Conservation (phyloP, 2,113 vertebrate species). For the Galemys pyrenaicus region DNA sequence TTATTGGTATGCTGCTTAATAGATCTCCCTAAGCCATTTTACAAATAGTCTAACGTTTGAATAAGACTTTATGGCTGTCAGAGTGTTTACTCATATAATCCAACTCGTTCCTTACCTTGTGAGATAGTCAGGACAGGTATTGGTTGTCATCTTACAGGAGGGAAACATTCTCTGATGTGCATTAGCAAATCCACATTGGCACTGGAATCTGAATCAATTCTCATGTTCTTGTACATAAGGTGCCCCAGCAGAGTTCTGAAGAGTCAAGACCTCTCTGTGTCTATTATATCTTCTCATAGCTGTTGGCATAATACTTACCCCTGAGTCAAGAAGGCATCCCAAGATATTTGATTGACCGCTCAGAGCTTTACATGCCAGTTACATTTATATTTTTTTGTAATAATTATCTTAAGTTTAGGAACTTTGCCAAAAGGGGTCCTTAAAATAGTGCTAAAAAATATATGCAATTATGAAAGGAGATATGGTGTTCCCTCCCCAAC, state of each 20-base stretch:
- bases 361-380: background rate
- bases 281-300: rapidly evolving
- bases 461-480: background rate
- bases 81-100: constrained; percentile 26
- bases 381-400: background rate
- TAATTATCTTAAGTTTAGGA: background rate
- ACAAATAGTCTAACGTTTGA: constrained; percentile 14
- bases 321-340: background rate
- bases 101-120: constrained; percentile 15
- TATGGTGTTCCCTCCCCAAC: rapidly evolving
- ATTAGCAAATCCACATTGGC: rapidly evolving
- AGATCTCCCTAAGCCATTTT: constrained; percentile 28
- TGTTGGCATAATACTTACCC: background rate
- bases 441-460: background rate
- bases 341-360: background rate
- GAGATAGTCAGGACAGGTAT: background rate
- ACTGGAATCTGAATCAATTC: background rate
- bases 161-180: background rate
- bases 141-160: background rate
- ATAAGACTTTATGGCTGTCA: background rate
- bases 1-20: constrained; percentile 18
- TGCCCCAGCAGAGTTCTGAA: background rate
- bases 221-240: rapidly evolving
- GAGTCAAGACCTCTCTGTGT: background rate
- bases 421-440: background rate